Base-by-base conservation (phyloP, 2,888 invertebrate genomes). In the Metacarcinus magister region DNA sequence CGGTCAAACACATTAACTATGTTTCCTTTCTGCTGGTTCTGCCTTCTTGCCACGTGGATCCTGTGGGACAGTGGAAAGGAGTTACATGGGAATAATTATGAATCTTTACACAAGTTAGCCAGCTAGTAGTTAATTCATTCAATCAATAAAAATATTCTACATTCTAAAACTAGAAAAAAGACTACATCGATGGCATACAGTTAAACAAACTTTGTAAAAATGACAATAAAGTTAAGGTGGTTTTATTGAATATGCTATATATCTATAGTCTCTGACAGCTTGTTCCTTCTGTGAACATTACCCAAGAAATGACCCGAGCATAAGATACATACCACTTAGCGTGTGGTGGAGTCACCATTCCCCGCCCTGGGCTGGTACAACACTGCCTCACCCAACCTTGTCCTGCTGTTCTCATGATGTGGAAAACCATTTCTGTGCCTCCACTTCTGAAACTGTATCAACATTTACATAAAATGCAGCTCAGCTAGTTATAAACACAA, bases 1-100 rank as follows among this genome's bases (percentile, higher is more conserved):
- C 99, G 98, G 97, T 99, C 99, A 97, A 99, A 99, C 97, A 99
- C 98, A 97, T 98, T 98, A 98, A 99, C 98, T 89, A 98, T 97
- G 97, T 97, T 97, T 13, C 95, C 93, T 43, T 94, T 44, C n/a
- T 89, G 54, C 43, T 67, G 93, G 44, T 39, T 60, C 19, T 28
- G 89, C 5, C 44, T 94, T 7, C 10, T n/a, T 93, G 96, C 89
- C 3, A 92, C 94, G 44, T 95, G 95, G 60, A 95, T 54, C 95
- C 95, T 95, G 39, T 19, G 39, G 87, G 87, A 39, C 39, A 87
- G 16, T 16, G 32, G 39, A 5, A 19, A 8, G 10, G 10, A 13
- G 32, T 87, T 39, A n/a, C 67, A 67, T 19, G 16, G 67, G 67
- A 16, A 67, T 67, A 67, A 54, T 23, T 67, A 54, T 54, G 8